A percentile compares a stretch with the other conserved stretches of the same genome.
Conservation (phyloP, 2,797 vertebrate species). For the Cossypha heuglini region DNA sequence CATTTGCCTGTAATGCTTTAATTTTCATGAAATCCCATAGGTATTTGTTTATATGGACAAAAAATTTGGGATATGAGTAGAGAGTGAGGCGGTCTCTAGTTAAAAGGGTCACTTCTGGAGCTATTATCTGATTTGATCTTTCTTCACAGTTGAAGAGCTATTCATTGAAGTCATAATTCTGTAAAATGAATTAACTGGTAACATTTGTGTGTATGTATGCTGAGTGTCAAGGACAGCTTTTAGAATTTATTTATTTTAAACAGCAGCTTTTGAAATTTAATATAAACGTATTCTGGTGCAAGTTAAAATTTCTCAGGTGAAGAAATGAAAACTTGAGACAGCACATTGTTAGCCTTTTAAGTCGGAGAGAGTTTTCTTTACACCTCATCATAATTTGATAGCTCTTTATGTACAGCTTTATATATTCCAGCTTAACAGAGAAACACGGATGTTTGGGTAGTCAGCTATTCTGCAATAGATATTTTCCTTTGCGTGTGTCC, state of each 20-base stretch:
- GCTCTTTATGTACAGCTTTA: background rate
- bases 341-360: constrained; percentile 26
- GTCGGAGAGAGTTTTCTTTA: constrained; percentile 4
- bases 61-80: background rate
- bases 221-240: constrained; percentile 21
- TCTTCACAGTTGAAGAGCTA: background rate
- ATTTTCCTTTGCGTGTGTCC: background rate
- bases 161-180: background rate
- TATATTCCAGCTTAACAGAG: background rate
- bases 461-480: background rate
- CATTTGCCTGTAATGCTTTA: background rate
- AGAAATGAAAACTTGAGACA: background rate
- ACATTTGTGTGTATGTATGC: background rate
- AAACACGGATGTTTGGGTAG: background rate
- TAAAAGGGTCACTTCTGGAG: background rate
- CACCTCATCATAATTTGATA: constrained; percentile 37
- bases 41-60: background rate
- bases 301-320: constrained; percentile 26
- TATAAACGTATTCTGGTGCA: constrained; percentile 44
- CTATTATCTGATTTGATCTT: background rate
- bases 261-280: constrained; percentile 30
- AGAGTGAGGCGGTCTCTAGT: background rate
- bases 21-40: background rate
- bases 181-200: constrained; percentile 30
- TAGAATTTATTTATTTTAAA: constrained; percentile 53